Evolutionary conservation across 1,140 invertebrate genomes (phyloP).

Genomic region (Papilio dardanus): DNA sequence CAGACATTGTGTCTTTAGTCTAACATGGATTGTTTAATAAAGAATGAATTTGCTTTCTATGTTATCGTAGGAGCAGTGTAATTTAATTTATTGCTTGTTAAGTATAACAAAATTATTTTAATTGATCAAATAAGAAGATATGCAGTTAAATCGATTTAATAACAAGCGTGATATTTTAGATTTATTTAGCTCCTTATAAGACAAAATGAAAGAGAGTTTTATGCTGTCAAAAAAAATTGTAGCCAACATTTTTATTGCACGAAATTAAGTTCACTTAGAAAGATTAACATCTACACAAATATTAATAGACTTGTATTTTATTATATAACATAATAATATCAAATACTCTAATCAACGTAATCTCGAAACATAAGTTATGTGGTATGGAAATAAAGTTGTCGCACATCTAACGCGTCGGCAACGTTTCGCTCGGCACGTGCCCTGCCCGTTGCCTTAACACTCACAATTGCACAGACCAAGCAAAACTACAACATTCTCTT

Average conservation of each 20-base stretch:
- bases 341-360: background rate
- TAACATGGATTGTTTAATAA: background rate
- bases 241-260: background rate
- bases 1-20: conserved; percentile 13
- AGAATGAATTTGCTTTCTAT: background rate
- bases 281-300: background rate
- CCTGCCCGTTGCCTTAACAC: conserved; percentile 45
- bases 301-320: background rate
- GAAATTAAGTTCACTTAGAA: too few relatives aligned
- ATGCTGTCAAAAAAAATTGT: background rate
- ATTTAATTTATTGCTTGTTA: too few relatives aligned
- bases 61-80: background rate
- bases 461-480: conserved; percentile 49
- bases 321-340: conserved; percentile 7
- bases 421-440: conserved; percentile 48
- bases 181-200: background rate
- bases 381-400: conserved; percentile 11
- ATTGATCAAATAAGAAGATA: background rate
- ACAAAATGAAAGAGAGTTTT: too few relatives aligned
- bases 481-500: conserved; percentile 48
- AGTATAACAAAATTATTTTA: background rate
- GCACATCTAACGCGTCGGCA: conserved; percentile 41
- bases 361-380: background rate
- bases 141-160: background rate
- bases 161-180: background rate